A percentile compares a stretch with the other conserved stretches of the same genome.
Evolutionary conservation across 2,113 vertebrate species (phyloP).

Genomic region (Oncorhynchus nerka): DNA sequence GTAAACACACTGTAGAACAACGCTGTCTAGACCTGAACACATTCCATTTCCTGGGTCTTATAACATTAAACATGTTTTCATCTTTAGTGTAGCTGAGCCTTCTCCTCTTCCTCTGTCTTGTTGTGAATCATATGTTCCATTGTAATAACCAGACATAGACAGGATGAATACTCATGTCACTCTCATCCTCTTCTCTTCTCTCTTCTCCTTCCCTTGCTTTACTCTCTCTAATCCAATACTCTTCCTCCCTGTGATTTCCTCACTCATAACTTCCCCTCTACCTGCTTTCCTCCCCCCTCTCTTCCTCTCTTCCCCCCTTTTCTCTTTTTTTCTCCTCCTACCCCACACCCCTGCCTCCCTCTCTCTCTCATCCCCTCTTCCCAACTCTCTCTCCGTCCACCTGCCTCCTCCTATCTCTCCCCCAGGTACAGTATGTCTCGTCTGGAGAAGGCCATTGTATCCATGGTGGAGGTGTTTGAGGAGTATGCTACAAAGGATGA

Average conservation of each 20-base stretch:
- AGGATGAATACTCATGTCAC: background rate
- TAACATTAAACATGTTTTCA: too few relatives aligned
- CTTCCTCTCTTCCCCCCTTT: background rate
- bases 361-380: background rate
- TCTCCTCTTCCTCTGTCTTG: too few relatives aligned
- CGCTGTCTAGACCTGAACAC: too few relatives aligned
- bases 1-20: too few relatives aligned
- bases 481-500: slow-evolving; percentile 56
- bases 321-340: background rate
- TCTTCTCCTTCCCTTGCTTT: background rate
- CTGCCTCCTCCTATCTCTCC: background rate
- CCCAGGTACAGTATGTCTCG: slow-evolving; percentile 57
- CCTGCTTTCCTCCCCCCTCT: background rate
- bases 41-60: too few relatives aligned
- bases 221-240: background rate
- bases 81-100: too few relatives aligned
- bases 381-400: background rate
- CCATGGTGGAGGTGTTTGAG: slow-evolving; percentile 66
- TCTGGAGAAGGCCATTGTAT: slow-evolving; percentile 59
- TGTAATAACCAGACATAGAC: too few relatives aligned
- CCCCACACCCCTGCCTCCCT: background rate
- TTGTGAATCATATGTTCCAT: too few relatives aligned
- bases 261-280: background rate
- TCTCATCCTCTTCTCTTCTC: too few relatives aligned
- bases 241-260: background rate